These are phyloP conservation scores for Stramonita haemastoma DNA, from an alignment of 2,888 invertebrate species.

Conservation along the genomic window DNA sequence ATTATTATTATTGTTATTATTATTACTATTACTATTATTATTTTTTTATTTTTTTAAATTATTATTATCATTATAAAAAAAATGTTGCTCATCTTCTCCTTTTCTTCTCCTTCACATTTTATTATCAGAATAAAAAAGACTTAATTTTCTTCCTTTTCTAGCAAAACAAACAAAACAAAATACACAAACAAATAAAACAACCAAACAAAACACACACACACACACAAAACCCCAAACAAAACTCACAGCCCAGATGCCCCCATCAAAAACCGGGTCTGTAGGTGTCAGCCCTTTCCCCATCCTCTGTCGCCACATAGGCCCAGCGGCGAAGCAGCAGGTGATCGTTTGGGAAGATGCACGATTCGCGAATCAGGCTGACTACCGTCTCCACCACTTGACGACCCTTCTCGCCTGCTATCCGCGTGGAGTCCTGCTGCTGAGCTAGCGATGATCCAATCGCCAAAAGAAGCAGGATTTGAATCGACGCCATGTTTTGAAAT, in stretches of 20 bases:
- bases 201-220: too few relatives aligned
- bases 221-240: too few relatives aligned
- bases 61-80: too few relatives aligned
- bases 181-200: too few relatives aligned
- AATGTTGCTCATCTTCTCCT: too few relatives aligned
- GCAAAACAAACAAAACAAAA: too few relatives aligned
- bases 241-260: conserved; percentile 32
- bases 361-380: conserved; percentile 34
- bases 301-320: conserved; percentile 24
- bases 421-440: conserved; percentile 27
- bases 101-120: too few relatives aligned
- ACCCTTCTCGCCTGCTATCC: neutral
- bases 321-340: conserved; percentile 25
- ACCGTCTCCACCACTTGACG: conserved; percentile 34
- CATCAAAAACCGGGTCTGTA: conserved; percentile 34
- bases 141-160: too few relatives aligned
- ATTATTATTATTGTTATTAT: too few relatives aligned
- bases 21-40: too few relatives aligned
- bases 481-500: neutral
- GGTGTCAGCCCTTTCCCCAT: conserved; percentile 24
- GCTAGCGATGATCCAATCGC: conserved; percentile 16
- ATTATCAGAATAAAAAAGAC: too few relatives aligned
- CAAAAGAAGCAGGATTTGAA: neutral
- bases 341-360: conserved; percentile 34
- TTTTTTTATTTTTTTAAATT: too few relatives aligned